Evolutionary conservation across 2,113 vertebrate genomes (phyloP), one percentile per base, ranked within the genome.

Genomic region (Centropus unirufus): DNA sequence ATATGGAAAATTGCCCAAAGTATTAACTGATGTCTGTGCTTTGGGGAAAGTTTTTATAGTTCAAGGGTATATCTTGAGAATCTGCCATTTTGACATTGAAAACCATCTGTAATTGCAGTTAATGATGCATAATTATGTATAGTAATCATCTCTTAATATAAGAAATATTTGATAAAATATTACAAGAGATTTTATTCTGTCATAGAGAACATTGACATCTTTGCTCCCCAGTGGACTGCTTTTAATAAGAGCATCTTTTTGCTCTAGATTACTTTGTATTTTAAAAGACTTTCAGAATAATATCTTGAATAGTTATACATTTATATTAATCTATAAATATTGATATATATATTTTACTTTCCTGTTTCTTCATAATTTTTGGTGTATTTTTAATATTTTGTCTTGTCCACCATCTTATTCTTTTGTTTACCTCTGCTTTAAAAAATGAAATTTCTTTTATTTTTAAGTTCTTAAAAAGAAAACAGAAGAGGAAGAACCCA

Each of bases 391-490:
- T 39, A 76, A 58, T 54, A 36, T 67, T 72, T 67, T 89, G 36
- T 77, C 64, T 87, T 95, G 12, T 83, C 92, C 69, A 42, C 13
- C 30, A 7, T 95, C 73, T 83, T 93, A 83, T 55, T 93, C 62
- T 95, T 95, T 82, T 30, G 7, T 85, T 96, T 83, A 34, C 49
- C 44, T 86, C 10, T 79, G 49, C 80, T 94, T 97, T 96, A 92
- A 96, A 97, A 97, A 87, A 17, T 94, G 83, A 96, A 96, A 96
- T 94, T 96, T 70, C 92, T 97, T 98, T 94, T 98, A 88, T 98
- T 98, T 93, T 96, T 57, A 98, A 98, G 98, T 98, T 97, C 93
- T 97, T 96, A 98, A 96, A 98, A 98, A 98, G 96, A 97, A 90
- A 94, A 81, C 98, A 58, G 98, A 98, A 98, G 98, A 98, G 68